phyloP scores from a whole-genome alignment of 92 coral and sea anemone species.

The Porites rus region DNA sequence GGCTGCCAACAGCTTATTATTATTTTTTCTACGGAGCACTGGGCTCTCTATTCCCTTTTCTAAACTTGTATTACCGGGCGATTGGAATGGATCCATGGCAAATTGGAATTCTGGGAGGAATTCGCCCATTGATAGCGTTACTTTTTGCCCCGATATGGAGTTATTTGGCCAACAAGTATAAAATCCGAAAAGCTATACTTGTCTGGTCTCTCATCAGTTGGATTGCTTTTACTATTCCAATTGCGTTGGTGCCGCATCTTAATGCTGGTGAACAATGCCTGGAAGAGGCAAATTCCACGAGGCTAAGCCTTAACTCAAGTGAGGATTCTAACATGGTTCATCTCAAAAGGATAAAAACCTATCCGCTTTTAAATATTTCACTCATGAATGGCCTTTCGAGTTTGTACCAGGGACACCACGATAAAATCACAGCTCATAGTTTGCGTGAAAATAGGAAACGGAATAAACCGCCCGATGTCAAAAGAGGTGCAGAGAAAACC shows the following conservation, averaged over 20 bases:
- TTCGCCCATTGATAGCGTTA: slow-evolving; percentile 82
- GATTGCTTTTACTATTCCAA: slow-evolving; percentile 75
- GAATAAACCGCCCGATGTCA: not conserved
- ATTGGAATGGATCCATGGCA: slow-evolving; percentile 90
- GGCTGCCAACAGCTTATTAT: slow-evolving; percentile 80
- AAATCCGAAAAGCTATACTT: slow-evolving; percentile 71
- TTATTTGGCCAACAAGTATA: slow-evolving; percentile 70
- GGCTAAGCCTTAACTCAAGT: not conserved
- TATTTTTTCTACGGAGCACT: slow-evolving; percentile 87
- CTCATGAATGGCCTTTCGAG: not conserved
- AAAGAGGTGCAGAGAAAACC: not conserved
- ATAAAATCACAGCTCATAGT: not conserved
- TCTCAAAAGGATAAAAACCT: slow-evolving; percentile 20
- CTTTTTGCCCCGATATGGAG: slow-evolving; percentile 87
- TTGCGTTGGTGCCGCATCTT: slow-evolving; percentile 66
- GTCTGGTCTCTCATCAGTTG: slow-evolving; percentile 76
- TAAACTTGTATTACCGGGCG: slow-evolving; percentile 80
- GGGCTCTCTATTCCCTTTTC: slow-evolving; percentile 84
- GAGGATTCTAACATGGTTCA: slow-evolving; percentile 32
- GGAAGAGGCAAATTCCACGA: slow-evolving; percentile 7
- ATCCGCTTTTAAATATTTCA: slow-evolving; percentile 9
- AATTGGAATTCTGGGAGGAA: slow-evolving; percentile 87
- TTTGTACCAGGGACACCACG: not conserved
- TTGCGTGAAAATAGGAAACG: not conserved
- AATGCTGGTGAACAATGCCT: slow-evolving; percentile 17